These are phyloP conservation scores for Sipha maydis DNA, from an alignment of 2,888 invertebrate genomes.

Conservation along the genomic window DNA sequence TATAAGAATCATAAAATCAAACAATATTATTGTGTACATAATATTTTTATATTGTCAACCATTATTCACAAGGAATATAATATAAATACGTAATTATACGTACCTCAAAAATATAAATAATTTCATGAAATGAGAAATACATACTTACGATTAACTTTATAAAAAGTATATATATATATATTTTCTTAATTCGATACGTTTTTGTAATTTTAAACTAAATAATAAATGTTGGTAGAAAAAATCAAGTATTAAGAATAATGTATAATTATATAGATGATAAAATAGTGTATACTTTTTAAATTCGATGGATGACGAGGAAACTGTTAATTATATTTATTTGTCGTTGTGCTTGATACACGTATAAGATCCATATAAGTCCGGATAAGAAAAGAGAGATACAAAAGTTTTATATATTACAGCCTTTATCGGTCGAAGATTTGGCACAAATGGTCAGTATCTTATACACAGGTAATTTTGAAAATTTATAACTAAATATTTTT, in stretches of 20 bases:
- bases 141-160: background rate
- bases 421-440: background rate
- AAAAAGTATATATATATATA: background rate
- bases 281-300: background rate
- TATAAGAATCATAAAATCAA: background rate
- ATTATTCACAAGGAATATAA: background rate
- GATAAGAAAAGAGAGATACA: background rate
- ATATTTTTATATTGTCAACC: background rate
- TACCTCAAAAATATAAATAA: background rate
- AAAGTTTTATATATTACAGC: background rate
- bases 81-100: background rate
- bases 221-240: background rate
- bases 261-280: background rate
- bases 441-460: background rate
- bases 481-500: background rate
- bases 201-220: background rate
- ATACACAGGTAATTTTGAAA: background rate
- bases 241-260: background rate
- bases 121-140: background rate
- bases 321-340: background rate
- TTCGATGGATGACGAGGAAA: background rate
- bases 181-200: background rate
- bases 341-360: background rate
- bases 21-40: background rate
- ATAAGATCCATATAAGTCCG: too few relatives aligned